Evolutionary conservation across 2,797 vertebrate genomes (phyloP), one percentile per base, ranked within the genome.

Genomic region (Crocodylus rhombifer): DNA sequence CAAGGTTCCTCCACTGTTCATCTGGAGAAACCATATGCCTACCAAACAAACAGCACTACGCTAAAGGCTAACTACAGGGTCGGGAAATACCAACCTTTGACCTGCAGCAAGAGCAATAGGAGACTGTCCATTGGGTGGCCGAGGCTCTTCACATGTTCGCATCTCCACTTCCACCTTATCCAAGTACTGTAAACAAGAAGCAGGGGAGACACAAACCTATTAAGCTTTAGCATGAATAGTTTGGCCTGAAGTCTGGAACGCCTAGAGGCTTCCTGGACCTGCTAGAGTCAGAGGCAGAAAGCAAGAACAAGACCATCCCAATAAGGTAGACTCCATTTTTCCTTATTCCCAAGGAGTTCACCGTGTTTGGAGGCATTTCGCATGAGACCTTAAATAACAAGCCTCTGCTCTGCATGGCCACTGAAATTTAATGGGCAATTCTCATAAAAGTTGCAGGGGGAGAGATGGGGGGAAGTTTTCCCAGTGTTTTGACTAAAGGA

Each of bases 131-230:
- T 99, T 99, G 60, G 99, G 99, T 0, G 99, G 98, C 58, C 99
- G 98, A 28, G 99, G 99, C 93, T 99, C 99, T 91, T 99, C 99
- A 16, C 99, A 99, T 1, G 99, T 99, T 93, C 98, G 98, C 99
- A 99, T 99, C 97, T 99, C 99, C 89, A 99, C 99, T 97, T 99
- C 99, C 11, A 99, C 99, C 95, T 99, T 99, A 97, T 99, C 99
- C 92, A 99, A 98, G 95, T 99, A 99, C 99, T 99, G 97, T 9
- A 98, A 93, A 86, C 36, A 95, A 57, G 92, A 84, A 95, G 56
- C 7, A 13, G 14, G 20, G 3, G 73, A 73, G 87, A 16, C 1
- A 13, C 91, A 16, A 97, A 20, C 10, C 55, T 7, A 33, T 1
- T 11, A 3, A 80, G 77, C 73, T n/a, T 77, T 64, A 11, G 74